Evolutionary conservation across 1,140 invertebrate genomes (phyloP).

Genomic region (Solen grandis): DNA sequence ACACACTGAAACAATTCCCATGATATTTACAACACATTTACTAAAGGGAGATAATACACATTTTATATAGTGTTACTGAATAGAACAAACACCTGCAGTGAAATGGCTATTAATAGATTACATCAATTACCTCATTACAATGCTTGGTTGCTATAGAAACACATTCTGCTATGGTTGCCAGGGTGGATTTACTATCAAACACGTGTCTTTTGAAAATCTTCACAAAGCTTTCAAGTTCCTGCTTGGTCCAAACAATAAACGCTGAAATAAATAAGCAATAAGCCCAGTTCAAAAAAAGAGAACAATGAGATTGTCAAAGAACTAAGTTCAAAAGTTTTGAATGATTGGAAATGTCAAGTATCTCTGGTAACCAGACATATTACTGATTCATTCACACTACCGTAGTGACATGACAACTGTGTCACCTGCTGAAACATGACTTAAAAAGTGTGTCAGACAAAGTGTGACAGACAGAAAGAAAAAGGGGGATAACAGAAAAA

Average conservation of each 20-base stretch:
- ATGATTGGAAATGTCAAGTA: no score
- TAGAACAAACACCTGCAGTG: not conserved
- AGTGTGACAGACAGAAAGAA: no score
- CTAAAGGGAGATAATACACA: not conserved
- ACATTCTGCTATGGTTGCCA: conserved; percentile 93
- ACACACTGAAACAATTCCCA: not conserved
- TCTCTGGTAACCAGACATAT: no score
- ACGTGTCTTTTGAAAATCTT: conserved; percentile 93
- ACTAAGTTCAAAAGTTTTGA: no score
- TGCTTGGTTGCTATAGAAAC: conserved; percentile 89
- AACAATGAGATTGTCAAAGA: not conserved
- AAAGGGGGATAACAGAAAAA: no score
- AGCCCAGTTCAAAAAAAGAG: not conserved
- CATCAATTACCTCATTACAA: conserved; percentile 85
- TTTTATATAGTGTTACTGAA: not conserved
- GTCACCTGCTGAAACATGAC: no score
- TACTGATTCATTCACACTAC: no score
- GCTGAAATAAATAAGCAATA: conserved; percentile 82
- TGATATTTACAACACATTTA: not conserved
- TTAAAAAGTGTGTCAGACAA: no score
- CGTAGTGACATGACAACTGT: no score
- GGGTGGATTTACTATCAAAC: conserved; percentile 92
- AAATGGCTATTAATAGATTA: not conserved
- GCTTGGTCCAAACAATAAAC: conserved; percentile 94
- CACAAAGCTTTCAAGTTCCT: conserved; percentile 91